phyloP scores from a whole-genome alignment of 2,888 invertebrate genomes.

The Dyspetes luteomarginatus region DNA sequence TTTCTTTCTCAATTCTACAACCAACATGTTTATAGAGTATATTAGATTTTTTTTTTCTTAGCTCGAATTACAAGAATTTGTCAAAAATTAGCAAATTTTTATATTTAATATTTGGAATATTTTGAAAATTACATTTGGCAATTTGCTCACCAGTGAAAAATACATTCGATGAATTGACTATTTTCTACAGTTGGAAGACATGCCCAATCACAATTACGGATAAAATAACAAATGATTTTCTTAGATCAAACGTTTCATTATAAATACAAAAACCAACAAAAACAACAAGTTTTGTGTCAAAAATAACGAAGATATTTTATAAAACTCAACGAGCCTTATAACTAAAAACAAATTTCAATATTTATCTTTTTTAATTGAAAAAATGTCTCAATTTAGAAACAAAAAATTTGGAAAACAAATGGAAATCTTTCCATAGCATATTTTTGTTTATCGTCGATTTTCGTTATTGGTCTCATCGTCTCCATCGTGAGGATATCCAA shows the following conservation, averaged over 20 bases:
- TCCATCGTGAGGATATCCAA: conserved; percentile 71
- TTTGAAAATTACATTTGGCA: no score
- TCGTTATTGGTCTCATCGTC: not conserved
- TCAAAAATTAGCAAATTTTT: no score
- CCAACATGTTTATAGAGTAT: not conserved
- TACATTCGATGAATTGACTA: not conserved
- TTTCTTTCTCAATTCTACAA: not conserved
- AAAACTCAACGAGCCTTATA: no score
- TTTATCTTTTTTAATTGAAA: not conserved
- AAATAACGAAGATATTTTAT: not conserved
- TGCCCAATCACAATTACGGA: no score
- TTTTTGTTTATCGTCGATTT: not conserved
- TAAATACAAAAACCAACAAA: not conserved
- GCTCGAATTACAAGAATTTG: not conserved
- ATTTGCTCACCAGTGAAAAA: no score
- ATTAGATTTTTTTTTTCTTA: not conserved
- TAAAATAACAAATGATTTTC: not conserved
- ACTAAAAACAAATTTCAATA: no score
- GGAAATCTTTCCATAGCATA: no score
- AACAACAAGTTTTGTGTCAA: not conserved
- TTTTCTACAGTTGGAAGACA: not conserved
- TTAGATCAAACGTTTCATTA: not conserved
- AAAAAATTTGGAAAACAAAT: no score
- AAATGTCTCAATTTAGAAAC: not conserved
- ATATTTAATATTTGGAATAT: no score